Base-by-base conservation (phyloP, 2,888 invertebrate species). In the Eupithecia inturbata region DNA sequence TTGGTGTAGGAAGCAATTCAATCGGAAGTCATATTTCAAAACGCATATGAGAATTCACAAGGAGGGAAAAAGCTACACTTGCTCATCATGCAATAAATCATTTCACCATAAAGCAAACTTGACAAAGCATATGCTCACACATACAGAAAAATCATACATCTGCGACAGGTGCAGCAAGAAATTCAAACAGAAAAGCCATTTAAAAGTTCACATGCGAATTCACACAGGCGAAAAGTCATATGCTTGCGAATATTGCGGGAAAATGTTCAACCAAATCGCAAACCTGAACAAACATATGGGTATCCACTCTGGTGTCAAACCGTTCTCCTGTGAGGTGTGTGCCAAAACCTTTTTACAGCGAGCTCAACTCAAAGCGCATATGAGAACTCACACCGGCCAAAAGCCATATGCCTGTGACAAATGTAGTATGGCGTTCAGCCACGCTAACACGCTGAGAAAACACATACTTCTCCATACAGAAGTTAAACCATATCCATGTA, bases 241-340 rank as follows among this genome's bases (percentile, higher is more conserved):
- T 10, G 67, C 73, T 4, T 73, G 73, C 45, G 73, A 73, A 33
- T 33, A 45, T 3, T 73, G 73, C 62, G 73, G 73, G 1, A 70
- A 67, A 60, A 49, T 53, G 3, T 73, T 73, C 19, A 73, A 73
- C 10, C 73, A 73, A 45, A 70, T 70, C 3, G 73, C 70, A 12
- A 70, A 73, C 36, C 36, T 73, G n/a, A 73, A 70, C 3, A 73
- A 70, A 19, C 73, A 73, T 26, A 67, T 73, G 66, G 73, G 69
- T 1, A 73, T 73, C 16, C 73, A 73, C 60, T 22, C 69, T 0
- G 73, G 73, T 1, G 22, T 69, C 0, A 73, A 69, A n/a, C 73
- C 73, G 3, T 73, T 70, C 16, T 16, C 73, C 3, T 73, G 73
- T n/a, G 60, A 66, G 12, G 9, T 67, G 6, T 69, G 73, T 16